Base-by-base conservation (phyloP, 2,113 vertebrate species). In the Eubucco bourcierii region DNA sequence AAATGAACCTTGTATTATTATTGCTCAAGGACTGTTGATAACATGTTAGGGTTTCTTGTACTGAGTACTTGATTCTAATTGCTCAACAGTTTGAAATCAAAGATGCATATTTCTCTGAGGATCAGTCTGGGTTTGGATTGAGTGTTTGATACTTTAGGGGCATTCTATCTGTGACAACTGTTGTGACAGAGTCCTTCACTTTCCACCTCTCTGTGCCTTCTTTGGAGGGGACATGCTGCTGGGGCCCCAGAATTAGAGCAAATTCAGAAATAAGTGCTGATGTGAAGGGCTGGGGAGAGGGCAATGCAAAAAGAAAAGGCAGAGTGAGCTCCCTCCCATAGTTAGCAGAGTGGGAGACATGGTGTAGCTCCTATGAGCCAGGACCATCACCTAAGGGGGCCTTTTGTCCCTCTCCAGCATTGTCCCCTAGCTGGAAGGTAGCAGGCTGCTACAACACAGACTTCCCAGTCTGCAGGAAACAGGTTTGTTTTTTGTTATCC, bases 401-500 rank as follows among this genome's bases (percentile, higher is more conserved):
- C 19, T 89, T 86, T 77, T 56, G 76, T 90, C 50, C 71, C 23
- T 47, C 23, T 47, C 17, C 56, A 39, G 28, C 0, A 0, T 31
- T 60, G 19, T 90, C 18, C 72, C 47, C 28, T 52, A 41, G 46
- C 67, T 87, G 67, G 52, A 89, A 82, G 60, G 56, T 78, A 84
- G 79, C 52, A 80, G 65, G 20, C 90, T 96, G 76, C 88, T 85
- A 55, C 50, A 58, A 29, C 33, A 10, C 21, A 85, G 60, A 47
- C 76, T 90, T 83, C 80, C 68, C 52, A 71, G 41, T 60, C 41
- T 67, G 64, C 88, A 95, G 90, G 85, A 95, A 95, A 47, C 90
- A 94, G 76, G 90, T 94, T 95, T 95, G 92, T 15, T 85, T 95
- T 95, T 92, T 93, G 93, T 95, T 95, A 93, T 93, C 58, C 90